phyloP scores from a whole-genome alignment of 2,888 invertebrate species.

The Lepidonotus clava region DNA sequence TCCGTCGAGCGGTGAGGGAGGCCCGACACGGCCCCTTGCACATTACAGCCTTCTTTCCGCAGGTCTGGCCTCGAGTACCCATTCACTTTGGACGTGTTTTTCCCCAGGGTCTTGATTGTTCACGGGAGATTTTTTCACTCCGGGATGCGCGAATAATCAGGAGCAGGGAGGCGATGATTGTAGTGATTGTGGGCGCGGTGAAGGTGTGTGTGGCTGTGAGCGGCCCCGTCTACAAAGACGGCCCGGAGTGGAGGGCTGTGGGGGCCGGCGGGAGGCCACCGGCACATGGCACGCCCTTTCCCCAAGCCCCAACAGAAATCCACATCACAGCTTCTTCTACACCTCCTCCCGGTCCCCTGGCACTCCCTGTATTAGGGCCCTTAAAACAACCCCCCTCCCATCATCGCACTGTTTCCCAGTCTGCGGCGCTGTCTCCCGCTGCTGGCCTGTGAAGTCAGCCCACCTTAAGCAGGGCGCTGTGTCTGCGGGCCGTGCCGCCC shows the following conservation, averaged over 20 bases:
- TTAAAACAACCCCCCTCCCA: background rate
- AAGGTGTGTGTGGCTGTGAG: background rate
- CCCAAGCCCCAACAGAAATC: background rate
- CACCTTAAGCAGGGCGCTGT: background rate
- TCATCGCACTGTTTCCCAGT: background rate
- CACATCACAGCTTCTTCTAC: background rate
- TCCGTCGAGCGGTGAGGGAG: background rate
- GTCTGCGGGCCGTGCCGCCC: background rate
- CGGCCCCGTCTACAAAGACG: too few species aligned
- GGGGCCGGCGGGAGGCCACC: background rate
- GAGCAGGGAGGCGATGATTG: background rate
- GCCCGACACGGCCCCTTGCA: background rate
- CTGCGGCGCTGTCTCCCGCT: background rate
- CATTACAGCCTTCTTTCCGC: background rate
- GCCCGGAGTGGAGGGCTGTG: background rate
- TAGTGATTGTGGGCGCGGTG: background rate
- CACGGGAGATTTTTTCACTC: background rate
- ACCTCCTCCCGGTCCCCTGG: background rate
- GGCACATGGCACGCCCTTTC: too few species aligned
- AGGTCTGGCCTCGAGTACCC: background rate
- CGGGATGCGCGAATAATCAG: background rate
- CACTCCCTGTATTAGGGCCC: background rate
- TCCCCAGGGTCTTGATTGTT: constrained; percentile 10
- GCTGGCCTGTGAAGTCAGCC: background rate
- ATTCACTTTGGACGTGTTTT: constrained; percentile 24